Percentiles rank a stretch among this genome's conserved stretches.
These are phyloP conservation scores for Lathronympha strigana DNA, from an alignment of 2,888 invertebrate species.

Conservation along the genomic window DNA sequence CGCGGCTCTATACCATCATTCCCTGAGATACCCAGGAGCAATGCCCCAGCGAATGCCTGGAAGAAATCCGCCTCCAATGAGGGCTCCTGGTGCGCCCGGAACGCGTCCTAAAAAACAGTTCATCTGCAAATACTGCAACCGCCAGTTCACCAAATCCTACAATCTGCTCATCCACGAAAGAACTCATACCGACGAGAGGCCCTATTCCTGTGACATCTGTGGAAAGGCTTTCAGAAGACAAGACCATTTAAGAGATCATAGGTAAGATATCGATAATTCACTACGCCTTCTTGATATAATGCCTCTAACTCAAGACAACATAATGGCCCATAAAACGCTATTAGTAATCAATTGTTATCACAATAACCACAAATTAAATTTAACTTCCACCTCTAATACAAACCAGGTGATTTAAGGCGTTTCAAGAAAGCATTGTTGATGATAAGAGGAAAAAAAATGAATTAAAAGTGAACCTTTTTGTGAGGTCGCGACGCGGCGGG, in stretches of 20 bases:
- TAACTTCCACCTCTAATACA: slow-evolving; percentile 68
- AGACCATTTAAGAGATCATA: slow-evolving; percentile 96
- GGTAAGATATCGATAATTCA: slow-evolving; percentile 77
- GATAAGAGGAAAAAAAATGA: slow-evolving; percentile 74
- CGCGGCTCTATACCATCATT: slow-evolving; percentile 87
- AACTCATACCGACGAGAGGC: slow-evolving; percentile 98
- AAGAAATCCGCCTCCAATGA: slow-evolving; percentile 81
- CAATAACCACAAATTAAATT: slow-evolving; percentile 63
- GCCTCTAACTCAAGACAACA: slow-evolving; percentile 18
- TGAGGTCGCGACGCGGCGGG: slow-evolving; percentile 78
- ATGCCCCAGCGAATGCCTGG: slow-evolving; percentile 81
- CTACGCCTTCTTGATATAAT: slow-evolving; percentile 43
- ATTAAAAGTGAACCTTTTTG: slow-evolving; percentile 81
- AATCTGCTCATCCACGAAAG: slow-evolving; percentile 98
- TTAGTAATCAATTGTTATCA: slow-evolving; percentile 48
- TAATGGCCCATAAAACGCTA: slow-evolving; percentile 41
- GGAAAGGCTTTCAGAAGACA: slow-evolving; percentile 98
- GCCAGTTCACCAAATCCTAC: slow-evolving; percentile 99
- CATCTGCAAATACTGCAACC: slow-evolving; percentile 98
- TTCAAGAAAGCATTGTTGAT: slow-evolving; percentile 73
- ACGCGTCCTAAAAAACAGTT: slow-evolving; percentile 92
- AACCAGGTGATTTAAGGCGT: slow-evolving; percentile 75
- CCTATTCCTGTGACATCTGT: slow-evolving; percentile 98
- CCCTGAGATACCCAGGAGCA: slow-evolving; percentile 76
- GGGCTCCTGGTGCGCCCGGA: slow-evolving; percentile 83